Evolutionary conservation across 2,888 invertebrate species (phyloP).

Genomic region (Aporophyla nigra): DNA sequence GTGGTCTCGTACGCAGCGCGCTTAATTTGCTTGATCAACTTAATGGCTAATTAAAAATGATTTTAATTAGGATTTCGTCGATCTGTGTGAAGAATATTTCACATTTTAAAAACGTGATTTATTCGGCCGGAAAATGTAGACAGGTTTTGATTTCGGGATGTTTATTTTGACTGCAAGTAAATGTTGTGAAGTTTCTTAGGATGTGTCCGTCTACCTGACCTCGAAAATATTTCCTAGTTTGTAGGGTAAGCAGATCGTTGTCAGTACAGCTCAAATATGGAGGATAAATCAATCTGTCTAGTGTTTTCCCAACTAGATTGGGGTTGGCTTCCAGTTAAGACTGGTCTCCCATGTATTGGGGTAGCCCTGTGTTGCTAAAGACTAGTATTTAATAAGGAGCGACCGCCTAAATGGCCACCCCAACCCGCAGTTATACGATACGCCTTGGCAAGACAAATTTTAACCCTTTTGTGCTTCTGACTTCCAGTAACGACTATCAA

Average conservation of each 20-base stretch:
- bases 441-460: not conserved
- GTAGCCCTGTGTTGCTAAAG: not conserved
- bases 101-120: constrained; percentile 13
- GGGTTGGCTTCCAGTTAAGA: not conserved
- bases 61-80: constrained; percentile 55
- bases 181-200: not conserved
- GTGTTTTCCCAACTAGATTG: not conserved
- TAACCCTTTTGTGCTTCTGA: not conserved
- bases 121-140: constrained; percentile 15
- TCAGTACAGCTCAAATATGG: not conserved
- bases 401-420: not conserved
- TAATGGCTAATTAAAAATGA: constrained; percentile 64
- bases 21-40: constrained; percentile 61
- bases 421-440: not conserved
- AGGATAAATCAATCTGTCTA: not conserved
- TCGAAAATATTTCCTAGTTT: not conserved
- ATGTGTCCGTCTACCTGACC: not conserved
- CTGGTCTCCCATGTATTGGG: too few relatives aligned
- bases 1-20: constrained; percentile 36
- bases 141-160: not conserved
- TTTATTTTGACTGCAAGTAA: not conserved
- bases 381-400: not conserved
- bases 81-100: constrained; percentile 7
- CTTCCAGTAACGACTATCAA: not conserved
- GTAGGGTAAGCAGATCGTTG: not conserved